These are phyloP conservation scores for Tarsius wallacei DNA, from an alignment of 2,797 vertebrate species.

Conservation along the genomic window DNA sequence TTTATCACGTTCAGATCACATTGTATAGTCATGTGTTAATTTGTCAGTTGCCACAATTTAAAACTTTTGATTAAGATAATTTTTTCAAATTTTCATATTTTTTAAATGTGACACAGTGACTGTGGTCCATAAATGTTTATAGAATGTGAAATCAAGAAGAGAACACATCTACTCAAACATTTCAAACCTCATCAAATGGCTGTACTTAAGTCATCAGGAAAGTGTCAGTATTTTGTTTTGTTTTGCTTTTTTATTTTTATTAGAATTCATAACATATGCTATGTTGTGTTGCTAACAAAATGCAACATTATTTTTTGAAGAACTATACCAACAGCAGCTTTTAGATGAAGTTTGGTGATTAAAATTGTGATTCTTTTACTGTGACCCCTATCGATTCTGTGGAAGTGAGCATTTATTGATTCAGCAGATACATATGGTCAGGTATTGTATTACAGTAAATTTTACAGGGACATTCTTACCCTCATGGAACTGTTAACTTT, in stretches of 20 bases:
- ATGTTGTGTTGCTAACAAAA: not conserved
- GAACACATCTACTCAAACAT: not conserved
- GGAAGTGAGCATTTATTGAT: not conserved
- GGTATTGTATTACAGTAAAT: not conserved
- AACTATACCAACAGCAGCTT: not conserved
- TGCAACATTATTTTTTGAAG: not conserved
- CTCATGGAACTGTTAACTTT: not conserved
- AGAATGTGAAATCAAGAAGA: not conserved
- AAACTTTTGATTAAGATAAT: not conserved
- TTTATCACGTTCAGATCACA: not conserved
- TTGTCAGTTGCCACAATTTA: not conserved
- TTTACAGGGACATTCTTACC: not conserved
- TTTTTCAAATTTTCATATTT: not conserved
- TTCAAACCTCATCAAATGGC: not conserved
- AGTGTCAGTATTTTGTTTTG: not conserved
- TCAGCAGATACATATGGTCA: not conserved
- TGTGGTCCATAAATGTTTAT: not conserved
- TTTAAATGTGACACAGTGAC: not conserved
- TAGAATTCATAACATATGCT: slow-evolving; percentile 4
- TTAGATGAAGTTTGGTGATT: not conserved
- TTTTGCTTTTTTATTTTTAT: not conserved
- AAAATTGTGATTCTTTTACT: not conserved
- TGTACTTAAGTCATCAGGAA: not conserved
- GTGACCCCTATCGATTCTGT: not conserved
- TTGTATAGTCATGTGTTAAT: not conserved